Percentiles rank a stretch among this genome's conserved stretches.
Evolutionary conservation across 2,888 invertebrate species (phyloP).

Genomic region (Meloe dianella): DNA sequence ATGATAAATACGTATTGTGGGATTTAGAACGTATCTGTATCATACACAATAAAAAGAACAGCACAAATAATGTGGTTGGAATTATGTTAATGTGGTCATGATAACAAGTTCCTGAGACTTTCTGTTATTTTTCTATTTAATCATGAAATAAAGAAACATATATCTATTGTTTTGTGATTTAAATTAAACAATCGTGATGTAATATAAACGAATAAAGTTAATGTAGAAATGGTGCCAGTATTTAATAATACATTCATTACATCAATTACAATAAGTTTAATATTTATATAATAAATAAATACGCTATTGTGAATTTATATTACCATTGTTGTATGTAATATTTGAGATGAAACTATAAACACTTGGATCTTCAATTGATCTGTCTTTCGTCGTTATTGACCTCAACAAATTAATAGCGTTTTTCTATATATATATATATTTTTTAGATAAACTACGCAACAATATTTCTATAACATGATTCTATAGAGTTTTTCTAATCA

Average conservation of each 20-base stretch:
- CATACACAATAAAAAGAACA: no score
- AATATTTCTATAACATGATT: no score
- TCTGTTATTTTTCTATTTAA: no score
- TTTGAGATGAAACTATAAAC: conserved; percentile 19
- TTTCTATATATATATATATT: neutral
- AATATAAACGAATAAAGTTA: neutral
- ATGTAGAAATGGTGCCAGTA: neutral
- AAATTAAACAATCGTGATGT: neutral
- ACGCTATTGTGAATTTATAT: neutral
- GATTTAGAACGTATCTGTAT: no score
- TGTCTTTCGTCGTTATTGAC: conserved; percentile 31
- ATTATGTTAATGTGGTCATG: no score
- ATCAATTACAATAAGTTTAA: conserved; percentile 6
- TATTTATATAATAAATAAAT: conserved; percentile 1
- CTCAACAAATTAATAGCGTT: conserved; percentile 22
- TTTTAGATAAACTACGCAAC: neutral
- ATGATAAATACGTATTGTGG: no score
- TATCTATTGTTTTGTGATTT: no score
- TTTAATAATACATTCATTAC: neutral
- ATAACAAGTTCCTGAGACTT: no score
- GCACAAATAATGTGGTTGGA: no score
- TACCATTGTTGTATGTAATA: neutral
- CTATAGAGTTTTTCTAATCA: no score
- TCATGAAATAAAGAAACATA: no score
- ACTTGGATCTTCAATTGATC: conserved; percentile 32